Evolutionary conservation across 2,113 vertebrate genomes (phyloP), one percentile per base, ranked within the genome.

Genomic region (Rhabdomys dilectus): DNA sequence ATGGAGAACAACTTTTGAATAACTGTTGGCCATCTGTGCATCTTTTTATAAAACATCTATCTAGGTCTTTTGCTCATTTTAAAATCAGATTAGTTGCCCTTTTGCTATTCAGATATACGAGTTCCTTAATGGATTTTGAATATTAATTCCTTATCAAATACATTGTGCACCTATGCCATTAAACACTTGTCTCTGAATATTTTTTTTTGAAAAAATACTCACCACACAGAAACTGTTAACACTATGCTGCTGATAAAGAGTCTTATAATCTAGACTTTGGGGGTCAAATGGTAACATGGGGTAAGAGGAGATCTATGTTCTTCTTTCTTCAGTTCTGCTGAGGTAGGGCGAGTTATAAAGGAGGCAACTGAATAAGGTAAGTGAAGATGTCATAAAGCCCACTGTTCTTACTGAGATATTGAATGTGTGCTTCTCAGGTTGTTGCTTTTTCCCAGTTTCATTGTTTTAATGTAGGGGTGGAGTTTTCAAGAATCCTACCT

Each of bases 161-260:
- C 24, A 26, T 62, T 48, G 84, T 36, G 9, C 11, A 85, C 76
- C 48, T 10, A 45, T 87, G 22, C 42, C 64, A 34, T 91, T 94
- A 92, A 96, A 92, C 48, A 88, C 10, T 90, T 90, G 91, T 31
- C 48, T 84, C n/a, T 76, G 60, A 84, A 66, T 82, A 42, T 76
- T 88, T 66, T 60, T 60, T 66, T 82, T 81, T 19, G 17, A 58
- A n/a, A 60, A 82, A 92, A 82, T 16, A 58, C 7, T 29, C 19
- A 60, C 78, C 84, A 17, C 1, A 12, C 21, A 36, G 51, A 68
- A 89, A 8, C 53, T 93, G n/a, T 53, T 93, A 70, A 31, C 70
- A 51, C 16, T 51, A 21, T 85, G 60, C 34, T 70, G 75, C 29
- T 29, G 9, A 85, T 77, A 58, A 96, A 62, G 72, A 5, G 17